A percentile compares a stretch with the other conserved stretches of the same genome.
phyloP scores from a whole-genome alignment of 2,888 invertebrate species.

The Punctoribates punctum region DNA sequence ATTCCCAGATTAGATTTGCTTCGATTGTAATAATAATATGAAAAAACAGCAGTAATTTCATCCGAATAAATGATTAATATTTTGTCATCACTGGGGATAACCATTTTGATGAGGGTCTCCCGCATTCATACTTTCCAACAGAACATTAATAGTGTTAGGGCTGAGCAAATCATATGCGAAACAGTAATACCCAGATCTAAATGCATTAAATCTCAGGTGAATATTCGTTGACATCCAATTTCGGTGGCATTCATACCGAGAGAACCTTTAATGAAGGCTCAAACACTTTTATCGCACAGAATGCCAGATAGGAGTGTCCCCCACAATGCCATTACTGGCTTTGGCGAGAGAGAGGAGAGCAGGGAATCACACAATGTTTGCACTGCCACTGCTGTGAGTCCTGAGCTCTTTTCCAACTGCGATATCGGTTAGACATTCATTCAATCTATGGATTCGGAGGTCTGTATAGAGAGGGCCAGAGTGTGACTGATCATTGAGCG shows the following conservation, averaged over 20 bases:
- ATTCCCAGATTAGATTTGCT: too few relatives aligned
- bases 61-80: too few relatives aligned
- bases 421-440: neutral
- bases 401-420: too few relatives aligned
- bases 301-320: neutral
- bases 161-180: neutral
- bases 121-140: neutral
- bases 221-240: neutral
- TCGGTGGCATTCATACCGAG: neutral
- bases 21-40: too few relatives aligned
- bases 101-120: neutral
- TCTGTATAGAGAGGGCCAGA: neutral
- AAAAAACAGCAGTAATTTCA: too few relatives aligned
- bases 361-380: too few relatives aligned
- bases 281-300: neutral
- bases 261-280: too few relatives aligned
- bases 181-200: slow-evolving; percentile 5
- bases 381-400: too few relatives aligned
- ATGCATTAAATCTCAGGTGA: slow-evolving; percentile 26
- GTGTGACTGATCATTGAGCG: neutral
- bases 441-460: neutral
- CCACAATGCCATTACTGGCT: too few relatives aligned
- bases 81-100: too few relatives aligned
- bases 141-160: neutral
- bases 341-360: too few relatives aligned